Conservation (phyloP, 2,888 invertebrate genomes). For the Octonoba sinensis region DNA sequence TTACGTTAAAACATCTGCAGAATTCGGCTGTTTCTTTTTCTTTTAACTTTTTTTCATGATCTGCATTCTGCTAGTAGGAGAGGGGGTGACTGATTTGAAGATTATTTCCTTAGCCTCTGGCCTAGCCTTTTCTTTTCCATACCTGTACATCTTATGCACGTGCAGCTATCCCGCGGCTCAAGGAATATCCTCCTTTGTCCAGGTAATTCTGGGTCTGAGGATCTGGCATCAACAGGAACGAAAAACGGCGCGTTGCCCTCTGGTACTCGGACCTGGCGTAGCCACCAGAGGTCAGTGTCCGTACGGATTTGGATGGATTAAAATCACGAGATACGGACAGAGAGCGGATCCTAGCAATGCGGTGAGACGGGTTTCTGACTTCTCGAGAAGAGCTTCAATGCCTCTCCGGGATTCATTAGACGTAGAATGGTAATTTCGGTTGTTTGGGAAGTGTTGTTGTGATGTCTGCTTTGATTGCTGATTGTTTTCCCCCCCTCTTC, state of each 20-base stretch:
- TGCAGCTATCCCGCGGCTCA: not conserved
- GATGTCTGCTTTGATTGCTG: conserved; percentile 17
- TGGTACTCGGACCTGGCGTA: conserved; percentile 27
- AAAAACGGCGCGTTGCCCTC: conserved; percentile 54
- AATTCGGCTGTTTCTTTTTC: no score
- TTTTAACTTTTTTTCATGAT: no score
- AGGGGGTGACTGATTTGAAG: no score
- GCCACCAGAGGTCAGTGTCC: conserved; percentile 43
- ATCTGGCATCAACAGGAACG: conserved; percentile 2
- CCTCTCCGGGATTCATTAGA: conserved; percentile 36
- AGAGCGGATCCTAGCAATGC: conserved; percentile 42
- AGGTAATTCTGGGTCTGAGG: not conserved
- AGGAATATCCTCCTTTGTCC: conserved; percentile 32
- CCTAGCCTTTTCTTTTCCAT: conserved; percentile 7
- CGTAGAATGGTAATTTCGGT: conserved; percentile 10
- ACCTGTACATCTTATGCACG: conserved; percentile 37
- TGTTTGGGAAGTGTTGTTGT: conserved; percentile 18
- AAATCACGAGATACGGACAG: conserved; percentile 8
- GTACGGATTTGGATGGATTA: not conserved
- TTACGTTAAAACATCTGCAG: no score
- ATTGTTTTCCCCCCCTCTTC: conserved; percentile 14
- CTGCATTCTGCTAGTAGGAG: no score
- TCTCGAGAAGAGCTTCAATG: conserved; percentile 5
- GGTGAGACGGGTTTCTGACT: conserved; percentile 22
- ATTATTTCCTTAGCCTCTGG: no score